These are phyloP conservation scores for Borostomias antarcticus DNA, from an alignment of 2,797 vertebrate species.

Conservation along the genomic window DNA sequence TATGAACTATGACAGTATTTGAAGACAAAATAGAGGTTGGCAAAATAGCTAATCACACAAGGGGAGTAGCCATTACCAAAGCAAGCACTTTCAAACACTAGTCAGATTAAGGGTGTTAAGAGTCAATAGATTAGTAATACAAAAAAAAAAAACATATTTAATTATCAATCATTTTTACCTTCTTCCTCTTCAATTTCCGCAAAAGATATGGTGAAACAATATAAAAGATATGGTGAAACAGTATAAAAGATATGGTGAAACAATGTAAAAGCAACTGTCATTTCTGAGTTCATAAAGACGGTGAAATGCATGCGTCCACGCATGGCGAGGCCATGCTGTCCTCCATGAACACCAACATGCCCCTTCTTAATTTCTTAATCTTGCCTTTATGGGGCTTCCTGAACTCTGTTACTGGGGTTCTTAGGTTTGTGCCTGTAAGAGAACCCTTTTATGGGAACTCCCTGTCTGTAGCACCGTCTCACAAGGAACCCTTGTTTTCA, in stretches of 20 bases:
- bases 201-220: constrained; percentile 39
- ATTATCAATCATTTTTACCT: constrained; percentile 80
- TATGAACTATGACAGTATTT: not conserved
- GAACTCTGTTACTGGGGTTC: no score
- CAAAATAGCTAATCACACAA: constrained; percentile 6
- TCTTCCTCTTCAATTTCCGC: constrained; percentile 84
- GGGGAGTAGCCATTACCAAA: constrained; percentile 20
- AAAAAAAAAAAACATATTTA: constrained; percentile 33
- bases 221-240: constrained; percentile 34
- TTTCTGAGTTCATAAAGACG: not conserved
- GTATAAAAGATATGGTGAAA: constrained; percentile 34
- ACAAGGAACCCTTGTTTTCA: no score
- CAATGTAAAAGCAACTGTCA: constrained; percentile 48
- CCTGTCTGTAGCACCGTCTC: no score
- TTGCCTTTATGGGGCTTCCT: no score
- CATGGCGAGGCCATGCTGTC: not conserved
- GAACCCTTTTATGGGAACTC: no score
- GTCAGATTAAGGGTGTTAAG: constrained; percentile 57
- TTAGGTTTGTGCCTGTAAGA: no score
- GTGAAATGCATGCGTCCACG: constrained; percentile 5
- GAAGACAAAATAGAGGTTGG: not conserved
- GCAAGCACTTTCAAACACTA: constrained; percentile 52
- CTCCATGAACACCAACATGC: not conserved
- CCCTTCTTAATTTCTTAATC: no score
- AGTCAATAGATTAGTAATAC: constrained; percentile 58